Conservation (phyloP, 2,113 vertebrate genomes). For the Cryptomyrus ogoouensis region DNA sequence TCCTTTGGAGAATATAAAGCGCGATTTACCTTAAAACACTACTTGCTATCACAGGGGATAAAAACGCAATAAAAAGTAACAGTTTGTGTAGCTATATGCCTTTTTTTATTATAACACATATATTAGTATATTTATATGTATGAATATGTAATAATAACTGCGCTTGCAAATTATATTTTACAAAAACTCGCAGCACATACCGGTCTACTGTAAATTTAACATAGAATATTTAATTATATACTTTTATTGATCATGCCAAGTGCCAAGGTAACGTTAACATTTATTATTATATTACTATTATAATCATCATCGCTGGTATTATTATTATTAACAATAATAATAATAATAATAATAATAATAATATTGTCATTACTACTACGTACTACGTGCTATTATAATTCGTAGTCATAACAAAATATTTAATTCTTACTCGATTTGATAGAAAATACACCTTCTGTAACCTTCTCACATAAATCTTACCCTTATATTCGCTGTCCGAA, state of each 20-base stretch:
- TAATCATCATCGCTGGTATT: not conserved
- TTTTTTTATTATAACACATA: not conserved
- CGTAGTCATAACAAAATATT: not conserved
- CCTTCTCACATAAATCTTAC: slow-evolving; percentile 52
- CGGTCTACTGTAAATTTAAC: not conserved
- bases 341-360: too few relatives aligned
- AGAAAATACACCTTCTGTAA: not conserved
- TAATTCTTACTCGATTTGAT: not conserved
- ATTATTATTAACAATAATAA: not conserved
- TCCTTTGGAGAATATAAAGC: not conserved
- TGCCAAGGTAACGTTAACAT: not conserved
- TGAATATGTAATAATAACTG: not conserved
- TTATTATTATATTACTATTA: not conserved
- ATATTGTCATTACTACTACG: not conserved
- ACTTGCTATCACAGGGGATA: not conserved
- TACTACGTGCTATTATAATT: not conserved
- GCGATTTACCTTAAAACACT: not conserved
- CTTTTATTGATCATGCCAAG: not conserved
- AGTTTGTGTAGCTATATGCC: not conserved
- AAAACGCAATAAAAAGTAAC: not conserved
- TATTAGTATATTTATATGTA: not conserved
- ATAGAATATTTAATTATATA: not conserved
- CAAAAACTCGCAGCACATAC: not conserved
- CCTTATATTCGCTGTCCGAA: slow-evolving; percentile 78
- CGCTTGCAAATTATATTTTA: not conserved